A percentile compares a stretch with the other conserved stretches of the same genome.
phyloP scores from a whole-genome alignment of 2,888 invertebrate genomes.

The Clepsis dumicolana region DNA sequence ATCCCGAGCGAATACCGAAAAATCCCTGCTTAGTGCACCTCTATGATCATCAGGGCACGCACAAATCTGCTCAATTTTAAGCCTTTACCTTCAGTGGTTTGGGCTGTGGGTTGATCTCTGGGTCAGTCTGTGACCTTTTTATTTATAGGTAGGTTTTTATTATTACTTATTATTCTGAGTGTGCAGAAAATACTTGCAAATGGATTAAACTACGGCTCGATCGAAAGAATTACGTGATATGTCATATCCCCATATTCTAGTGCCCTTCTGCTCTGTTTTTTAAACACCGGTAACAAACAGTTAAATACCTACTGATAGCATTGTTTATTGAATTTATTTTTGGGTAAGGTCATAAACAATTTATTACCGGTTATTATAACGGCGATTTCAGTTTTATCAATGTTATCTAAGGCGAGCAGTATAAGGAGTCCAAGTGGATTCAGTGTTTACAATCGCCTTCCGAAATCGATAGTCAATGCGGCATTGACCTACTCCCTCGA shows the following conservation, averaged over 20 bases:
- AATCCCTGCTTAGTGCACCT: too few relatives aligned
- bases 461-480: conserved; percentile 63
- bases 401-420: conserved; percentile 53
- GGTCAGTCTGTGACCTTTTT: too few relatives aligned
- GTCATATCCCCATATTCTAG: conserved; percentile 3
- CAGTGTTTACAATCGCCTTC: conserved; percentile 60
- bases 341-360: conserved; percentile 24
- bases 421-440: conserved; percentile 64
- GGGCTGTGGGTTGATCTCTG: too few relatives aligned
- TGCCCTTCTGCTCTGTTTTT: conserved; percentile 23
- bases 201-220: too few relatives aligned
- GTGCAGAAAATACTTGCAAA: too few relatives aligned
- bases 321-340: conserved; percentile 15
- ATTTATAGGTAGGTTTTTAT: too few relatives aligned
- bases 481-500: conserved; percentile 70
- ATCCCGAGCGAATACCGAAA: too few relatives aligned
- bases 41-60: too few relatives aligned
- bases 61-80: too few relatives aligned
- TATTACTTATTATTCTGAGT: too few relatives aligned
- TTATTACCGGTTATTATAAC: conserved; percentile 45
- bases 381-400: conserved; percentile 47
- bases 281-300: conserved; percentile 7
- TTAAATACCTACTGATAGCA: not conserved
- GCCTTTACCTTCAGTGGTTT: too few relatives aligned
- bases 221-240: too few relatives aligned